These are phyloP conservation scores for Ptychochromis oligacanthus DNA, from an alignment of 2,113 vertebrate species.

Conservation along the genomic window DNA sequence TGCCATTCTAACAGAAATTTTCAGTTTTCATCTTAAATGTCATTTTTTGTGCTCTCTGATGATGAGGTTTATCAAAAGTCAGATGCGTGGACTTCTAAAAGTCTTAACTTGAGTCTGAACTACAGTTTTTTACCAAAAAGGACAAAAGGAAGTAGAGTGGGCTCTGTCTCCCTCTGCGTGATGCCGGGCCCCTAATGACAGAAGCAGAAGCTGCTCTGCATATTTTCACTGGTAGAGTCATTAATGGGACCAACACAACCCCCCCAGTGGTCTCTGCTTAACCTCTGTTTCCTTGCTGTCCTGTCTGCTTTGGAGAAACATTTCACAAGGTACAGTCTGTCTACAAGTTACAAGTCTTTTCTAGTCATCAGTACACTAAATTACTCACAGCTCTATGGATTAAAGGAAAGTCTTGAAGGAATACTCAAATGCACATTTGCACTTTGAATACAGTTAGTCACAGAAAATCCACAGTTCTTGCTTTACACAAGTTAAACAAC, in stretches of 20 bases:
- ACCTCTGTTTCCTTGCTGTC: slow-evolving; percentile 50
- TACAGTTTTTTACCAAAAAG: not conserved
- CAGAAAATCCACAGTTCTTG: not conserved
- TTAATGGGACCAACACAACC: slow-evolving; percentile 58
- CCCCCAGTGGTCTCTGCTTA: slow-evolving; percentile 27
- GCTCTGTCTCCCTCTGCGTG: slow-evolving; percentile 38
- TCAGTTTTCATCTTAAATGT: slow-evolving; percentile 7
- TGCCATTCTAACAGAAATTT: not conserved
- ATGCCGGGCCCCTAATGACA: slow-evolving; percentile 76
- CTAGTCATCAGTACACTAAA: not conserved
- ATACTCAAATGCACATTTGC: not conserved
- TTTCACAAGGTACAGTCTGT: not conserved
- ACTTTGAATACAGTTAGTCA: not conserved
- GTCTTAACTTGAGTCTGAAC: slow-evolving; percentile 4
- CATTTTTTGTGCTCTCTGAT: slow-evolving; percentile 5
- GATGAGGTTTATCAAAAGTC: not conserved
- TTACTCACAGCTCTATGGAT: not conserved
- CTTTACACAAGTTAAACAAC: not conserved
- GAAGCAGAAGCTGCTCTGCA: slow-evolving; percentile 76
- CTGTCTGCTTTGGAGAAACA: slow-evolving; percentile 24
- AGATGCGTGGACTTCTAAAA: slow-evolving; percentile 7
- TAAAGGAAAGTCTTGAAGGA: not conserved
- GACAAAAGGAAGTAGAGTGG: slow-evolving; percentile 44
- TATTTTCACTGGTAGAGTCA: slow-evolving; percentile 76
- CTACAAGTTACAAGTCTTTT: not conserved